phyloP scores from a whole-genome alignment of 2,797 vertebrate species.

The Tadarida brasiliensis region DNA sequence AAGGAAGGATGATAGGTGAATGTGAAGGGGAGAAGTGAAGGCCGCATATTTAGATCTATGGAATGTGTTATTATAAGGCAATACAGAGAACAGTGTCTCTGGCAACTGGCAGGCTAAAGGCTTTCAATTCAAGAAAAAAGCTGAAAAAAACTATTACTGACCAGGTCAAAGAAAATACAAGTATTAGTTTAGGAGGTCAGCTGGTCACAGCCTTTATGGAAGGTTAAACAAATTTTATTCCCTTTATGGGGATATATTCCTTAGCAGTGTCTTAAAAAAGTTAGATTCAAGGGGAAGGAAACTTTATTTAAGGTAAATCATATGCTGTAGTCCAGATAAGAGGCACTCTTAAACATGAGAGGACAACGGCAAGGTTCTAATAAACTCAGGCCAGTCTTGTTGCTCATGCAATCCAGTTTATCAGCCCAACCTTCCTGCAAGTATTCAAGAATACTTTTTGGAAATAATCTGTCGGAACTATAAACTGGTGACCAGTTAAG shows the following conservation, averaged over 20 bases:
- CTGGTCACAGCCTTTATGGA: not conserved
- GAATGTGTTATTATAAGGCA: not conserved
- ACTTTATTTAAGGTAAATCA: not conserved
- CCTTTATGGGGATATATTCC: not conserved
- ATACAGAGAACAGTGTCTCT: not conserved
- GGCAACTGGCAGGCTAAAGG: not conserved
- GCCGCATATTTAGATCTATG: not conserved
- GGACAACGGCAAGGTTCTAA: not conserved
- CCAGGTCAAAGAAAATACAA: not conserved
- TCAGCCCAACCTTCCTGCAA: not conserved
- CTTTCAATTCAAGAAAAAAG: conserved; percentile 40
- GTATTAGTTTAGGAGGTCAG: not conserved
- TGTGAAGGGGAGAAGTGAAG: not conserved
- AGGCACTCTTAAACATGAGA: not conserved
- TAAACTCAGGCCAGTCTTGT: not conserved
- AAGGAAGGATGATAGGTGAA: not conserved
- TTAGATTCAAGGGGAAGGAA: not conserved
- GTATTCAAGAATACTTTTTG: not conserved
- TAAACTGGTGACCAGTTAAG: not conserved
- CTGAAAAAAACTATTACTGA: not conserved
- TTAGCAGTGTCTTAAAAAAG: not conserved
- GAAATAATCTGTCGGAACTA: not conserved
- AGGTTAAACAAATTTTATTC: not conserved
- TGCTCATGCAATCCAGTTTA: not conserved
- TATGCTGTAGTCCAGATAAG: not conserved